A percentile compares a stretch with the other conserved stretches of the same genome.
These are phyloP conservation scores for Hormaphis cornu DNA, from an alignment of 1,140 invertebrate species.

Conservation along the genomic window DNA sequence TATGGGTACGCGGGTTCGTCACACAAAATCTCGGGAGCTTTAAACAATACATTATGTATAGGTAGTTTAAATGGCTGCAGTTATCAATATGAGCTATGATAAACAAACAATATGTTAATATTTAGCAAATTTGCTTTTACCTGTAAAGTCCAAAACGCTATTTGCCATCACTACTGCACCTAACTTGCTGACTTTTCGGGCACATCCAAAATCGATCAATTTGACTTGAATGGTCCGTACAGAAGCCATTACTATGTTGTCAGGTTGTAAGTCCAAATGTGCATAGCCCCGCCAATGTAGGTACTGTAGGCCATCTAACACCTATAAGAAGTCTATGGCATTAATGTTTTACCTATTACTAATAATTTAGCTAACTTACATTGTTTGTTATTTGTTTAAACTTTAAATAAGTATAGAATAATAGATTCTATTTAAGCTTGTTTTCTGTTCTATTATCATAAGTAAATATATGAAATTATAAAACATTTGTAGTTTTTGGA, in stretches of 20 bases:
- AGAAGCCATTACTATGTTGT: slow-evolving; percentile 90
- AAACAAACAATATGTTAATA: slow-evolving; percentile 18
- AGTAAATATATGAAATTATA: too few species aligned
- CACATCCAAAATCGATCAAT: slow-evolving; percentile 80
- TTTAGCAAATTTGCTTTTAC: slow-evolving; percentile 42
- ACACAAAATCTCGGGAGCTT: slow-evolving; percentile 85
- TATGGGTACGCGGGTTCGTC: slow-evolving; percentile 76
- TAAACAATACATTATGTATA: slow-evolving; percentile 39
- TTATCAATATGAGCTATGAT: neutral
- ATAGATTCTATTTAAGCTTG: too few species aligned
- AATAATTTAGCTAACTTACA: neutral
- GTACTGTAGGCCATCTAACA: slow-evolving; percentile 81
- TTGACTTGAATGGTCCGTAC: slow-evolving; percentile 79
- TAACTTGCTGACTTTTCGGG: slow-evolving; percentile 67
- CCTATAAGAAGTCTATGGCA: slow-evolving; percentile 42
- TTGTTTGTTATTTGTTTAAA: neutral
- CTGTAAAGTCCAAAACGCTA: slow-evolving; percentile 61
- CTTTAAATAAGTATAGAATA: neutral
- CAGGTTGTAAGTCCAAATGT: slow-evolving; percentile 89
- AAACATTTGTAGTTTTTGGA: too few species aligned
- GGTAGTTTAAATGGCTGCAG: neutral
- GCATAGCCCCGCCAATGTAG: slow-evolving; percentile 85
- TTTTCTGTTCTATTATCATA: too few species aligned
- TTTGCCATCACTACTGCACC: slow-evolving; percentile 59
- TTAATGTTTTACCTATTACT: slow-evolving; percentile 1